Evolutionary conservation across 2,113 vertebrate species (phyloP).

Genomic region (Zosterops lateralis): DNA sequence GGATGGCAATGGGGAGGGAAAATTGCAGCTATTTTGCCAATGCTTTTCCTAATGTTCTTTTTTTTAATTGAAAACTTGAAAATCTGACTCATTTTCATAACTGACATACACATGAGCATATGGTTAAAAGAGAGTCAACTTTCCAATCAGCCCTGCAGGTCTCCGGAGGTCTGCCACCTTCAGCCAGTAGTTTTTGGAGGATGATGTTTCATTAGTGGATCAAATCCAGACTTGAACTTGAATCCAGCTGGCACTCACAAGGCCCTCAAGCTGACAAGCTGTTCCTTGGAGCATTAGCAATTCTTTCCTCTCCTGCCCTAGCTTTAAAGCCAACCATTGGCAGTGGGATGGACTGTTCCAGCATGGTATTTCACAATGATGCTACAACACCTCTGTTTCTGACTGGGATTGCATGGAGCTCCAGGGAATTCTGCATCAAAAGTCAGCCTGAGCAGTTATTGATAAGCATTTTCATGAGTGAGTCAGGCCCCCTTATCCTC

Average conservation of each 20-base stretch:
- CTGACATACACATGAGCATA: not conserved
- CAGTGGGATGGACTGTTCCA: not conserved
- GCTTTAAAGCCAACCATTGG: not conserved
- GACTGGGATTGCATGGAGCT: fast-evolving
- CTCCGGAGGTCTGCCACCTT: constrained; percentile 44
- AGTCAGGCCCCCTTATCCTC: not conserved
- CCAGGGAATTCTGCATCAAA: not conserved
- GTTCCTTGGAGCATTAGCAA: constrained; percentile 31
- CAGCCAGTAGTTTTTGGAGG: constrained; percentile 27
- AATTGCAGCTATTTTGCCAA: not conserved
- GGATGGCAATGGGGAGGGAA: not conserved
- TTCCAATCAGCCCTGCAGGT: not conserved
- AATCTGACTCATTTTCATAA: constrained; percentile 29
- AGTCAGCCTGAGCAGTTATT: not conserved
- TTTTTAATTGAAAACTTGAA: constrained; percentile 15
- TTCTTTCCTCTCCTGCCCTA: not conserved
- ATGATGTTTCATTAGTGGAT: constrained; percentile 38
- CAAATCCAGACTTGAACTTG: constrained; percentile 2
- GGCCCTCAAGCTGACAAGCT: constrained; percentile 42
- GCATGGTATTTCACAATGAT: not conserved
- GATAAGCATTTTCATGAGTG: not conserved
- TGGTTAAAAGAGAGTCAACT: constrained; percentile 9
- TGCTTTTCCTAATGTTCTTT: not conserved
- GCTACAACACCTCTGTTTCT: not conserved
- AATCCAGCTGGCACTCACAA: constrained; percentile 36